phyloP scores from a whole-genome alignment of 2,888 invertebrate species.

The Salticus scenicus region DNA sequence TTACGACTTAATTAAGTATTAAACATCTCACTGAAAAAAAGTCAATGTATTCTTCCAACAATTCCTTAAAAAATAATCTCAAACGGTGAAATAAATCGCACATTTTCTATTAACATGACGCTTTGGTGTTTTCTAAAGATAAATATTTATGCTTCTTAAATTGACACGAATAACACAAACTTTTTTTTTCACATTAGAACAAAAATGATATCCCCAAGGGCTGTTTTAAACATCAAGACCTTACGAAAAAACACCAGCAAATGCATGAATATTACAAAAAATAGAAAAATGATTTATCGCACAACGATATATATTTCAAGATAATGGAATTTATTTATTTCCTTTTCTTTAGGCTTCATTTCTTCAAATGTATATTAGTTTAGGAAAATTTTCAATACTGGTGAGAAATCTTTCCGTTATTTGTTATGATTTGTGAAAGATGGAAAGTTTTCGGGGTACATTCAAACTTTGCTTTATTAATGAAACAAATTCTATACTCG shows the following conservation, averaged over 20 bases:
- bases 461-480: no score
- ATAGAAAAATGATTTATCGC: background rate
- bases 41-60: no score
- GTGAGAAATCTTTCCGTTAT: background rate
- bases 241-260: background rate
- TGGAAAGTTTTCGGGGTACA: no score
- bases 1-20: no score
- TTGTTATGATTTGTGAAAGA: background rate
- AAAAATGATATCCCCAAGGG: background rate
- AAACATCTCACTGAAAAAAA: no score
- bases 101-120: no score
- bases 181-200: background rate
- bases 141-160: no score
- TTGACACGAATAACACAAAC: no score
- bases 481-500: no score
- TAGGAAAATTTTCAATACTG: background rate
- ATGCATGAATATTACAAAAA: background rate
- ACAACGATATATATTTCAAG: background rate
- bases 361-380: background rate
- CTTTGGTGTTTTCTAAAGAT: no score
- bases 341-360: background rate
- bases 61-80: no score
- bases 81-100: no score
- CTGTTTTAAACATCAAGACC: background rate
- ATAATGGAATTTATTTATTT: background rate